Evolutionary conservation across 1,140 invertebrate species (phyloP).

Genomic region (Heterodera carotae): DNA sequence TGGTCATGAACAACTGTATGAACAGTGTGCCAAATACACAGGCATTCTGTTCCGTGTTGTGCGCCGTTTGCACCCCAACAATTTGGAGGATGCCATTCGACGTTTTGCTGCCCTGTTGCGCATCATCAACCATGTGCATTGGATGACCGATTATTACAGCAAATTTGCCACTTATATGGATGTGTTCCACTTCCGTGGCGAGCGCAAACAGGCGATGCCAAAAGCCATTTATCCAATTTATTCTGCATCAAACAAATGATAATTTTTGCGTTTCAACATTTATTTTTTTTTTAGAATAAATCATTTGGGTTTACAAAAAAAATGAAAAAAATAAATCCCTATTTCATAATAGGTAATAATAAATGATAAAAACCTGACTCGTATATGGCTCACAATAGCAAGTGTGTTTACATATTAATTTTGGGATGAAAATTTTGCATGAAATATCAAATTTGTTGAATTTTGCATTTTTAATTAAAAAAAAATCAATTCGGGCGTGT

Average conservation of each 20-base stretch:
- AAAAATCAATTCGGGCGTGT: too few species aligned
- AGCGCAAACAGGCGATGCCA: not conserved
- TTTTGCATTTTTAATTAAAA: too few species aligned
- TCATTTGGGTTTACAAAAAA: too few species aligned
- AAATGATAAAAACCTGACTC: too few species aligned
- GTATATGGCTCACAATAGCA: too few species aligned
- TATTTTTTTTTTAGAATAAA: too few species aligned
- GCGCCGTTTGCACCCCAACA: not conserved
- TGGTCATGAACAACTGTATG: not conserved
- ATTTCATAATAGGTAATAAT: too few species aligned
- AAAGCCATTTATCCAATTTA: not conserved
- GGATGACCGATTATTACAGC: not conserved
- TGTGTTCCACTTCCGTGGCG: not conserved
- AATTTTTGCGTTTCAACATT: too few species aligned
- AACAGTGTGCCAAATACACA: not conserved
- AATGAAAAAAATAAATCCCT: too few species aligned
- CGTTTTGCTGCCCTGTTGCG: not conserved
- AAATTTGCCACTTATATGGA: not conserved
- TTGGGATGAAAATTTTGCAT: too few species aligned
- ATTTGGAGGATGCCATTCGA: not conserved
- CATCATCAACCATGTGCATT: not conserved
- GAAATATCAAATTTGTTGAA: too few species aligned
- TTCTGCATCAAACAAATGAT: not conserved
- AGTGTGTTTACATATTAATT: too few species aligned
- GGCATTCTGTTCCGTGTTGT: not conserved